A percentile compares a stretch with the other conserved stretches of the same genome.
Conservation (phyloP, 92 coral and sea anemone genomes). For the Paramuricea clavata region DNA sequence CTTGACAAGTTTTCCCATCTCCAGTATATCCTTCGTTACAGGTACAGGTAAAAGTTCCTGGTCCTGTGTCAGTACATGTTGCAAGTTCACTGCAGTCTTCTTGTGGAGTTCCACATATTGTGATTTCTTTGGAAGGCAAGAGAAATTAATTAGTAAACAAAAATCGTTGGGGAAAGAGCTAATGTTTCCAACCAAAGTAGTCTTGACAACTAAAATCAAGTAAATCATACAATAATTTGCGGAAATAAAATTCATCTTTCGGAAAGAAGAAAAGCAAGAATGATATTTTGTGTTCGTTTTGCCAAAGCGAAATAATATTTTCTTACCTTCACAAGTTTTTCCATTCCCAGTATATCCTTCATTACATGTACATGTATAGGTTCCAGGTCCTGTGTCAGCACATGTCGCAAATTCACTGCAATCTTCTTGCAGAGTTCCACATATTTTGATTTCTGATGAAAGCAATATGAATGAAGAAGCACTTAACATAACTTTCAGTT, state of each 20-base stretch:
- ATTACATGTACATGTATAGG: slow-evolving; percentile 12
- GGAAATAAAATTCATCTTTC: not conserved
- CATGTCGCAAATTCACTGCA: slow-evolving; percentile 37
- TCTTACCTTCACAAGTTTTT: slow-evolving; percentile 24
- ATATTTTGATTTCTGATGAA: slow-evolving; percentile 30
- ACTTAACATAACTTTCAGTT: not conserved
- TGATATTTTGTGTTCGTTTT: not conserved
- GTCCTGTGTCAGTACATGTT: slow-evolving; percentile 40
- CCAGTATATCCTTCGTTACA: slow-evolving; percentile 44
- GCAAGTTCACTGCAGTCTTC: slow-evolving; percentile 31
- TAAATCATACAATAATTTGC: not conserved
- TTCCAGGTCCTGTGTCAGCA: slow-evolving; percentile 38
- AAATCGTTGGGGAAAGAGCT: too few relatives aligned
- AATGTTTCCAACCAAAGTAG: too few relatives aligned
- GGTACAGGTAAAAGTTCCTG: slow-evolving; percentile 38
- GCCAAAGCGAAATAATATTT: not conserved
- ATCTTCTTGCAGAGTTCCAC: slow-evolving; percentile 26
- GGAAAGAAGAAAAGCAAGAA: too few relatives aligned
- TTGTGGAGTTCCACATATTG: slow-evolving; percentile 16
- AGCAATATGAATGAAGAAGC: too few relatives aligned
- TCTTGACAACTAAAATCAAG: not conserved
- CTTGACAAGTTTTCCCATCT: slow-evolving; percentile 23
- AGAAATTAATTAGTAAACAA: too few relatives aligned
- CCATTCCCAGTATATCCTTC: slow-evolving; percentile 34
- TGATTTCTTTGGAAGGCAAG: not conserved